Conservation (phyloP, 2,797 vertebrate species). For the Xiphorhynchus erythropygius region DNA sequence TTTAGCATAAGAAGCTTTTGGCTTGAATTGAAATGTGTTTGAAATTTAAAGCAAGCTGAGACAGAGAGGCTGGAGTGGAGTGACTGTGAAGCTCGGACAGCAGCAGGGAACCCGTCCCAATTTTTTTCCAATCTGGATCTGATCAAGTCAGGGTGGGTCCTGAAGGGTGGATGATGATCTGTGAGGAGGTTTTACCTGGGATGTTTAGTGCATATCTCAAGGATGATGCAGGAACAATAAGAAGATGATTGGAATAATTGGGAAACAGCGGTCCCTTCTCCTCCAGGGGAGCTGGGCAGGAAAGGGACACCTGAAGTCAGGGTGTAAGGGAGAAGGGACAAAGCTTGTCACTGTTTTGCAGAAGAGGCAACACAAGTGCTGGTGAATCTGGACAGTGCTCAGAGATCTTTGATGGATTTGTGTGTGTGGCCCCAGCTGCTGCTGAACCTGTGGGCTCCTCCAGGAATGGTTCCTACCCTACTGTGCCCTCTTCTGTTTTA, state of each 20-base stretch:
- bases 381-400: background rate
- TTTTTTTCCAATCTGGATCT: background rate
- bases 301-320: background rate
- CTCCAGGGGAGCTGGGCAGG: background rate
- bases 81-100: rapidly evolving
- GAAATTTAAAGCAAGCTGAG: background rate
- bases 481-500: background rate
- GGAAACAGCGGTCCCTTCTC: background rate
- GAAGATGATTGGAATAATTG: background rate
- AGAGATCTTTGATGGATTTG: background rate
- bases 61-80: background rate
- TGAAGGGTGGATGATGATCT: background rate
- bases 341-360: background rate
- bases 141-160: background rate
- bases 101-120: background rate
- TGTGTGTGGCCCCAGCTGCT: background rate
- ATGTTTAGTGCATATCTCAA: background rate
- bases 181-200: background rate
- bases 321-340: background rate
- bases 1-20: conserved; percentile 34
- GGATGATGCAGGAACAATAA: background rate
- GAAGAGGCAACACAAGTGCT: background rate
- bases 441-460: background rate
- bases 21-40: background rate
- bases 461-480: background rate